Evolutionary conservation across 1,140 invertebrate genomes (phyloP).

Genomic region (Pseudomyrmex cubaensis): DNA sequence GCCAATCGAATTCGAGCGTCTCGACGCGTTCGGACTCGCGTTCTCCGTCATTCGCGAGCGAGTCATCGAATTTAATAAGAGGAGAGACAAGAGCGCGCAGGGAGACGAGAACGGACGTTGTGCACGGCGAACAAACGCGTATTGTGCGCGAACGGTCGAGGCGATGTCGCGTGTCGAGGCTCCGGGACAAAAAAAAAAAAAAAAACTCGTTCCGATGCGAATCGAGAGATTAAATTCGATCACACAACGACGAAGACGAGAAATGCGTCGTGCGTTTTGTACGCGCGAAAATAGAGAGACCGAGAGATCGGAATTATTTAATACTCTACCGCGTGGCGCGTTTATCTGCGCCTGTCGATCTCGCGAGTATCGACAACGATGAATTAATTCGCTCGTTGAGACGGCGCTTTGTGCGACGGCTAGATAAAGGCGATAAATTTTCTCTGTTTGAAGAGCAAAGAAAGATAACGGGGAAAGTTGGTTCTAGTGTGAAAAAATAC

Average conservation of each 20-base stretch:
- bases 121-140: slow-evolving; percentile 59
- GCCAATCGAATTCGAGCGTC: slow-evolving; percentile 22
- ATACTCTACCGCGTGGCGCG: slow-evolving; percentile 21
- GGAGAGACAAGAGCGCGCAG: background rate
- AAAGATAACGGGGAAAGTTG: slow-evolving; percentile 25
- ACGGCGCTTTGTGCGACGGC: slow-evolving; percentile 25
- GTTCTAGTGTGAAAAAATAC: background rate
- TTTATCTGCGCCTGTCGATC: slow-evolving; percentile 66
- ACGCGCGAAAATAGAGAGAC: slow-evolving; percentile 35
- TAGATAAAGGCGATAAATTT: slow-evolving; percentile 50
- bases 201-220: slow-evolving; percentile 40
- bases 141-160: slow-evolving; percentile 51
- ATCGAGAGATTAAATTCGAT: slow-evolving; percentile 59
- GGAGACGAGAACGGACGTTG: slow-evolving; percentile 10
- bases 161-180: slow-evolving; percentile 49
- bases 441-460: slow-evolving; percentile 17
- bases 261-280: background rate
- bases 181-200: slow-evolving; percentile 36
- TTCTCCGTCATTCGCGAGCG: slow-evolving; percentile 34
- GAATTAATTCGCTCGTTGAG: slow-evolving; percentile 57
- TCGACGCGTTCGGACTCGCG: slow-evolving; percentile 22
- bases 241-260: slow-evolving; percentile 13
- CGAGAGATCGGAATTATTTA: slow-evolving; percentile 41
- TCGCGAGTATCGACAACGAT: slow-evolving; percentile 44
- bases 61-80: slow-evolving; percentile 74